These are phyloP conservation scores for Liopterus haemorrhoidalis DNA, from an alignment of 2,888 invertebrate genomes.

Conservation along the genomic window DNA sequence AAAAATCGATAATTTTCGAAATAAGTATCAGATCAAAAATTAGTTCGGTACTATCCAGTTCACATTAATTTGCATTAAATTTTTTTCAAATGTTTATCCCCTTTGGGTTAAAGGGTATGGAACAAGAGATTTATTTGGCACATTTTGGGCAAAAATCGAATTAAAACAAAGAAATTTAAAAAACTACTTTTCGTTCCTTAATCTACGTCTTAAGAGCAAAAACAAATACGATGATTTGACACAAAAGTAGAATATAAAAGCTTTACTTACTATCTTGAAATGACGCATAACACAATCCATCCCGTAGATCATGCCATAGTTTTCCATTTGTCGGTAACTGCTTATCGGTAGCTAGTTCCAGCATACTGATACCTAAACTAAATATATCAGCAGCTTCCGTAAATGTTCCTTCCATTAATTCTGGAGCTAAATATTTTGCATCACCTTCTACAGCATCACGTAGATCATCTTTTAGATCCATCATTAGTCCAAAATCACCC, in stretches of 20 bases:
- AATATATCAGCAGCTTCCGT: constrained; percentile 69
- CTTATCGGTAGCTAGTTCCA: constrained; percentile 65
- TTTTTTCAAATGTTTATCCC: too few relatives aligned
- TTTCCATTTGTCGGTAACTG: constrained; percentile 63
- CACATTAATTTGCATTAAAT: too few relatives aligned
- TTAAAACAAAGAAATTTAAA: too few relatives aligned
- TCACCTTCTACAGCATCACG: constrained; percentile 55
- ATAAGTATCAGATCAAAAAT: too few relatives aligned
- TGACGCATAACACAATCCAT: constrained; percentile 50
- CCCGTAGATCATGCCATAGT: constrained; percentile 61
- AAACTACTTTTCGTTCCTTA: too few relatives aligned
- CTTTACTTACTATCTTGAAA: constrained; percentile 42
- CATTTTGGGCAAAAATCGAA: too few relatives aligned
- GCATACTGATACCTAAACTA: constrained; percentile 64
- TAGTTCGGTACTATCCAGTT: too few relatives aligned
- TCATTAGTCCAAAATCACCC: constrained; percentile 68
- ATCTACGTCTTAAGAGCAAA: too few relatives aligned
- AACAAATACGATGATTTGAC: neutral
- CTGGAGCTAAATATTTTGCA: constrained; percentile 68
- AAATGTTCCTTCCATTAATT: constrained; percentile 59
- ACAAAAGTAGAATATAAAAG: neutral
- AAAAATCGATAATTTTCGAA: too few relatives aligned
- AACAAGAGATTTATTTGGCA: too few relatives aligned
- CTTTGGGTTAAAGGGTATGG: too few relatives aligned
- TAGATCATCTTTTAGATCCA: constrained; percentile 53